Evolutionary conservation across 2,888 invertebrate species (phyloP).

Genomic region (Laspeyria flexula): DNA sequence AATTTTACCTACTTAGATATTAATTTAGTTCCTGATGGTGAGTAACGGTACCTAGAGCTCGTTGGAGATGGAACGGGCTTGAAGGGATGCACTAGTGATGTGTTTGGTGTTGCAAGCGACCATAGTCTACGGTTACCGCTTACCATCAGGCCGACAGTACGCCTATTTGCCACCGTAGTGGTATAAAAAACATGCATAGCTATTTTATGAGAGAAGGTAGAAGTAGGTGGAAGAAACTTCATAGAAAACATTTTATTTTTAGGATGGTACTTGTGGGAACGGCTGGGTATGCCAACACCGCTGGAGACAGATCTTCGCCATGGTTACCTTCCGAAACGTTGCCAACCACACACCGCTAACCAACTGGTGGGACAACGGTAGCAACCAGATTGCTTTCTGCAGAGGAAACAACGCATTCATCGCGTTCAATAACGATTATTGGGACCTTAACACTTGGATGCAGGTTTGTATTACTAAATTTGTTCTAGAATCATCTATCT

Average conservation of each 20-base stretch:
- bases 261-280: conserved; percentile 78
- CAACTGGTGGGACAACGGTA: conserved; percentile 91
- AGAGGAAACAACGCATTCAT: conserved; percentile 86
- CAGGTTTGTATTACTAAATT: not conserved
- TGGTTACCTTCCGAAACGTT: conserved; percentile 90
- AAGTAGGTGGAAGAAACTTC: not conserved
- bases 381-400: conserved; percentile 91
- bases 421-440: conserved; percentile 85
- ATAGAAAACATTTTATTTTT: not conserved
- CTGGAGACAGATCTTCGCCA: conserved; percentile 90
- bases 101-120: too few relatives aligned
- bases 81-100: too few relatives aligned
- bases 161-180: too few relatives aligned
- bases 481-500: too few relatives aligned
- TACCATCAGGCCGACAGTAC: too few relatives aligned
- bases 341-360: conserved; percentile 83
- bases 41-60: too few relatives aligned
- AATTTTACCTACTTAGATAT: too few relatives aligned
- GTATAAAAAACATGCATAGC: too few relatives aligned
- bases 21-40: too few relatives aligned
- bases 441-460: conserved; percentile 34
- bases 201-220: too few relatives aligned
- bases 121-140: too few relatives aligned
- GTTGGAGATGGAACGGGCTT: too few relatives aligned
- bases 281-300: conserved; percentile 93